These are phyloP conservation scores for Polymixis flavicincta DNA, from an alignment of 2,888 invertebrate species.

Conservation along the genomic window DNA sequence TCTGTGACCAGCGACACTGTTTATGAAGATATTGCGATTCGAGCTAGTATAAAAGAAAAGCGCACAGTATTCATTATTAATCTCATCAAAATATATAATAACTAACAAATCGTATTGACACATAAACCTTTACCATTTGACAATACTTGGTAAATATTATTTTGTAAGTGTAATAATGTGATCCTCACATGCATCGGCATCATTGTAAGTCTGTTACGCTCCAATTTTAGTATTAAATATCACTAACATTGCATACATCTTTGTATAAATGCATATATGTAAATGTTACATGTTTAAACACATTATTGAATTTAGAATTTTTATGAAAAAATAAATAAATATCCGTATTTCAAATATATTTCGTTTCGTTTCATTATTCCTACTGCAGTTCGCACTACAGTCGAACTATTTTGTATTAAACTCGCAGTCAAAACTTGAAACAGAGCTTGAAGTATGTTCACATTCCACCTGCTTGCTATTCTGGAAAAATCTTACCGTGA, in stretches of 20 bases:
- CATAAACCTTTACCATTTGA: conserved; percentile 87
- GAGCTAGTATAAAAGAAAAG: conserved; percentile 83
- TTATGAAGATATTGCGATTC: conserved; percentile 83
- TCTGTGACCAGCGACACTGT: conserved; percentile 65
- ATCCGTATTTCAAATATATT: conserved; percentile 91
- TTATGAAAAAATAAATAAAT: conserved; percentile 91
- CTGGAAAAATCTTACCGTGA: too few species aligned
- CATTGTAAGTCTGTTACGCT: conserved; percentile 87
- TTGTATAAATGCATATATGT: conserved; percentile 91
- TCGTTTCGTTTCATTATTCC: conserved; percentile 83
- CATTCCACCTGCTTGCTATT: too few species aligned
- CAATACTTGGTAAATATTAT: conserved; percentile 90
- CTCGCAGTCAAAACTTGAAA: too few species aligned
- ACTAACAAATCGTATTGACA: conserved; percentile 75
- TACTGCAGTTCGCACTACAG: conserved; percentile 51
- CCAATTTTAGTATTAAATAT: conserved; percentile 89
- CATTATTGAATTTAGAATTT: conserved; percentile 91
- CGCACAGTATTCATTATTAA: conserved; percentile 86
- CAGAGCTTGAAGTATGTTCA: too few species aligned
- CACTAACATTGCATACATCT: conserved; percentile 91
- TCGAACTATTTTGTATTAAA: too few species aligned
- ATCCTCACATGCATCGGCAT: conserved; percentile 82
- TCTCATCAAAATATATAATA: conserved; percentile 77
- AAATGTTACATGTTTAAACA: conserved; percentile 91
- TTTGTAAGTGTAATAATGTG: conserved; percentile 88